Percentiles rank a stretch among this genome's conserved stretches.
These are phyloP conservation scores for Emmelina monodactyla DNA, from an alignment of 2,888 invertebrate species.

Conservation along the genomic window DNA sequence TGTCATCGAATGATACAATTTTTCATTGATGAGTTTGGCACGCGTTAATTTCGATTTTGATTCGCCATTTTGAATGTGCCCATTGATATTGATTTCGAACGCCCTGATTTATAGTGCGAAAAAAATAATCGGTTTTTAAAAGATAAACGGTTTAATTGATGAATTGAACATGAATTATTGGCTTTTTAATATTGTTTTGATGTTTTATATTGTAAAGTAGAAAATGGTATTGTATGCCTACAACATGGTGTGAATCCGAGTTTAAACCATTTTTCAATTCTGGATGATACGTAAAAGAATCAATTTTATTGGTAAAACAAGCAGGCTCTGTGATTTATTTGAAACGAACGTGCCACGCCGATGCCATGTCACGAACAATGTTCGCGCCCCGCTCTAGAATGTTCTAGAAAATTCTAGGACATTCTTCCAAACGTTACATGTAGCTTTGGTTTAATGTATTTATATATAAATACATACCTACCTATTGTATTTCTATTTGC, in stretches of 20 bases:
- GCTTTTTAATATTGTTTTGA: too few relatives aligned
- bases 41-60: conserved; percentile 49
- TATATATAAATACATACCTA: conserved; percentile 3
- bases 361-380: conserved; percentile 51
- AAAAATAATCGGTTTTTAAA: conserved; percentile 35
- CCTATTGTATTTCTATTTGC: too few relatives aligned
- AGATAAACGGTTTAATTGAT: conserved; percentile 20
- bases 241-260: too few relatives aligned
- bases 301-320: conserved; percentile 63
- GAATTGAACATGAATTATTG: conserved; percentile 31
- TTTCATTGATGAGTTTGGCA: conserved; percentile 47
- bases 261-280: too few relatives aligned
- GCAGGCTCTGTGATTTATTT: conserved; percentile 53
- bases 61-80: conserved; percentile 45
- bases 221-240: too few relatives aligned
- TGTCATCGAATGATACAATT: conserved; percentile 39
- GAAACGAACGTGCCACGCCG: conserved; percentile 45
- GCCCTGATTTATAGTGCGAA: conserved; percentile 52
- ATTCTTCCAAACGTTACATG: conserved; percentile 19
- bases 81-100: conserved; percentile 41
- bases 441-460: neutral
- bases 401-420: conserved; percentile 52
- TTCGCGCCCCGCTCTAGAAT: conserved; percentile 54
- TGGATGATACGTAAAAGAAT: too few relatives aligned
- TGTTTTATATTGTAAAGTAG: too few relatives aligned